Conservation (phyloP, 2,888 invertebrate genomes). For the Macrophya annulata region DNA sequence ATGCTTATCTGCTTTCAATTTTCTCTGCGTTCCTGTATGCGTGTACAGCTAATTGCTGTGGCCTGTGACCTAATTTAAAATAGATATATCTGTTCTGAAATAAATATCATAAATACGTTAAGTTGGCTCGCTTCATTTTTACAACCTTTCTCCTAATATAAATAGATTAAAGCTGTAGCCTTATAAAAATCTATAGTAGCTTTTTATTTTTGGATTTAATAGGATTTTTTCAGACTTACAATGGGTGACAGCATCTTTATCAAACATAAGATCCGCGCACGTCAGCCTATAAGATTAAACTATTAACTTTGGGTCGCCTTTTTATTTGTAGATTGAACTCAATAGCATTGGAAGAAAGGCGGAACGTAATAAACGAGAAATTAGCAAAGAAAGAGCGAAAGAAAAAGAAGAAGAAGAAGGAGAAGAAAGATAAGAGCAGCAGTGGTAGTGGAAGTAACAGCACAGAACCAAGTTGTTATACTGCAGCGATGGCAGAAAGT, state of each 20-base stretch:
- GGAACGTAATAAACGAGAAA: slow-evolving; percentile 87
- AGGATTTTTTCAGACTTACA: not conserved
- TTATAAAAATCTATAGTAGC: not conserved
- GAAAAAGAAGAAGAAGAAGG: slow-evolving; percentile 87
- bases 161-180: not conserved
- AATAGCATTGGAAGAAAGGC: slow-evolving; percentile 85
- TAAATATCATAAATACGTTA: slow-evolving; percentile 16
- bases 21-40: not conserved
- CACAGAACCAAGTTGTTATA: slow-evolving; percentile 72
- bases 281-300: not conserved
- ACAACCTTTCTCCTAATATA: slow-evolving; percentile 8
- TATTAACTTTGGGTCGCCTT: not conserved
- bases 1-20: not conserved
- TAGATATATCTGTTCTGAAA: slow-evolving; percentile 10
- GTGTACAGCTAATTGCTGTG: slow-evolving; percentile 11
- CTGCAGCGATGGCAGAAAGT: slow-evolving; percentile 74
- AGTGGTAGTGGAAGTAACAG: slow-evolving; percentile 73
- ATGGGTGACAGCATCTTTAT: not conserved
- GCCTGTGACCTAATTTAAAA: slow-evolving; percentile 7
- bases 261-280: not conserved
- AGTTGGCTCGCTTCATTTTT: slow-evolving; percentile 7
- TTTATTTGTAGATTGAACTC: slow-evolving; percentile 81
- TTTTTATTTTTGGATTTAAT: not conserved
- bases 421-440: slow-evolving; percentile 78
- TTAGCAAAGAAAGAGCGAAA: slow-evolving; percentile 88